A percentile compares a stretch with the other conserved stretches of the same genome.
These are phyloP conservation scores for Sebastes diaconus DNA, from an alignment of 2,797 vertebrate genomes.

Conservation along the genomic window DNA sequence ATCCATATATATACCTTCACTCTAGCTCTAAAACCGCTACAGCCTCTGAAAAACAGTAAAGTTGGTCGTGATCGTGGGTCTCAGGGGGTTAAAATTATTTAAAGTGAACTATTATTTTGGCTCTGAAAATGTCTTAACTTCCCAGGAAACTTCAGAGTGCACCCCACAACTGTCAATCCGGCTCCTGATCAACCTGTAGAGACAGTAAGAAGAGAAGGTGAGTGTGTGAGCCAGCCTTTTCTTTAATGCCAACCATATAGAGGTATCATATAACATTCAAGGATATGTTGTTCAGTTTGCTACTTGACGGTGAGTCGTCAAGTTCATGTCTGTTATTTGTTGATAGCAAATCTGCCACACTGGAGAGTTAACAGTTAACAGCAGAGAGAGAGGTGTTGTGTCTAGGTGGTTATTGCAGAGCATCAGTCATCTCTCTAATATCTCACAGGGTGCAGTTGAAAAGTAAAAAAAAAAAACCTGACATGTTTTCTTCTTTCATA, in stretches of 20 bases:
- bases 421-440: background rate
- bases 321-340: background rate
- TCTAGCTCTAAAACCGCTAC: too few relatives aligned
- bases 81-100: background rate
- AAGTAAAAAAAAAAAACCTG: background rate
- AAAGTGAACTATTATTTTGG: background rate
- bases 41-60: too few relatives aligned
- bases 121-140: slow-evolving; percentile 1
- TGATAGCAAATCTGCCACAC: slow-evolving; percentile 9
- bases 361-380: slow-evolving; percentile 6
- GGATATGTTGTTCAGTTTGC: background rate
- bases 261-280: background rate
- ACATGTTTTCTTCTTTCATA: background rate
- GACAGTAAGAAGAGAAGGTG: slow-evolving; percentile 78
- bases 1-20: too few relatives aligned
- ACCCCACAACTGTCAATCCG: slow-evolving; percentile 67
- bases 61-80: too few relatives aligned
- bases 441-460: background rate
- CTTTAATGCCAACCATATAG: background rate
- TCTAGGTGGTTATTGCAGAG: background rate
- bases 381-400: slow-evolving; percentile 4
- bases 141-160: slow-evolving; percentile 81
- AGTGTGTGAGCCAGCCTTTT: background rate
- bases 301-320: background rate
- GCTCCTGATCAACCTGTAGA: slow-evolving; percentile 70